Base-by-base conservation (phyloP, 2,888 invertebrate genomes). In the Neelides folsomi region DNA sequence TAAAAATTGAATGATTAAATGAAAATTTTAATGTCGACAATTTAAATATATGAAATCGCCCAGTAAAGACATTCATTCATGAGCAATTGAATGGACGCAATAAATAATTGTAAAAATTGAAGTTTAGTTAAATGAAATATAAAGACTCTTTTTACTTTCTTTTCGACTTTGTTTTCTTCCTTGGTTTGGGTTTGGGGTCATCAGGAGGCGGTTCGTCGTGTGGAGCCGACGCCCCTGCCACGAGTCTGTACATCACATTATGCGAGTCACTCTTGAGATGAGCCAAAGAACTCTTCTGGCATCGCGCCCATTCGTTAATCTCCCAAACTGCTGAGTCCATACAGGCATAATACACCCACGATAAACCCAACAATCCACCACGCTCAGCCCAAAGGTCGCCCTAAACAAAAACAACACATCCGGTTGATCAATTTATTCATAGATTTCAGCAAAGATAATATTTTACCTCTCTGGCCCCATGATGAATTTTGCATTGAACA, bases 351-450 rank as follows among this genome's bases (percentile, higher is more conserved):
- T 93, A 94, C 75, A 88, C 85, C 83, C 92, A 90, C 45, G 86
- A 78, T 65, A 92, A 79, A 13, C 93, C 92, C 73, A 90, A 77
- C 74, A 86, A 79, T 10, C 69, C 66, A 66, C 79, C 79, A 40
- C 88, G 87, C 73, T 94, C 94, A 44, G 93, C 92, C 94, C 94
- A 93, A 66, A 93, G 89, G 70, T 93, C 93, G 54, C 93, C 92
- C 85, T 87, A 69, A 1, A 60, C 45, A 57, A 41, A 63, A 42
- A 44, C 8, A 16, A 42, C 40, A 44, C 13, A 8, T n/a, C 10
- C 15, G 42, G 51, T 3, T 15, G 18, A 27, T 43, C 16, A 43
- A 43, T 16, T n/a, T n/a, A n/a, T n/a, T n/a, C 20, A 5, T 19
- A 13, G 13, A 13, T 36, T 8, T 41, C 47, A 34, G 9, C 12